phyloP scores from a whole-genome alignment of 1,140 invertebrate genomes.

The Metaphire vulgaris region DNA sequence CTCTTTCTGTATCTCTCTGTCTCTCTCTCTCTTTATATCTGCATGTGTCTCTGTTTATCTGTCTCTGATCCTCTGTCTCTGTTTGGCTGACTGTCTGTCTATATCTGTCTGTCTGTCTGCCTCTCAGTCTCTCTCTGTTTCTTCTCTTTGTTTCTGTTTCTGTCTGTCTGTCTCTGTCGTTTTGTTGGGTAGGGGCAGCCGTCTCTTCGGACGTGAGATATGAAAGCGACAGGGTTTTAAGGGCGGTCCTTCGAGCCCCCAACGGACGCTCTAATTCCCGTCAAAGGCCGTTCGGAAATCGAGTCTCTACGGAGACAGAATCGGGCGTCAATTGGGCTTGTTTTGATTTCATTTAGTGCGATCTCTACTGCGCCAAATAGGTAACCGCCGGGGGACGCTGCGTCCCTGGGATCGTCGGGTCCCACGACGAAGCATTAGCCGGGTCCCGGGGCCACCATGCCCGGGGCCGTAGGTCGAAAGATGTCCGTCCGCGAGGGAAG shows the following conservation, averaged over 20 bases:
- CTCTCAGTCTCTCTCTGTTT: not conserved
- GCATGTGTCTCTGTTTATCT: not conserved
- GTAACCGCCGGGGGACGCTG: not conserved
- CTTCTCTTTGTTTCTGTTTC: not conserved
- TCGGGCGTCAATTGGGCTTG: constrained; percentile 1
- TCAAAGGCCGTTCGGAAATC: not conserved
- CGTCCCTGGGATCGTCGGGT: not conserved
- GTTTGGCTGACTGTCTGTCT: not conserved
- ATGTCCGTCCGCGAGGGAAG: too few species aligned
- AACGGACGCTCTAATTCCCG: not conserved
- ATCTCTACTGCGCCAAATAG: not conserved
- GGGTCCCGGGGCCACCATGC: too few species aligned
- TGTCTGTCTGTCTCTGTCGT: not conserved
- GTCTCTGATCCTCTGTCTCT: not conserved
- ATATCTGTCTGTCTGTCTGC: not conserved
- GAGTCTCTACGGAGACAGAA: not conserved
- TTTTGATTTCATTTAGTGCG: constrained; percentile 1
- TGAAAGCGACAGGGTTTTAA: not conserved
- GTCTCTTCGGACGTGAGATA: not conserved
- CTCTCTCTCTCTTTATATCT: not conserved
- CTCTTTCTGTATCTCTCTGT: not conserved
- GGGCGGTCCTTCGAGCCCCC: not conserved
- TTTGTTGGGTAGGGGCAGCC: not conserved
- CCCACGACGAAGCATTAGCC: not conserved
- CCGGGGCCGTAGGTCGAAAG: too few species aligned